phyloP scores from a whole-genome alignment of 2,113 vertebrate genomes.

The Micromys minutus region DNA sequence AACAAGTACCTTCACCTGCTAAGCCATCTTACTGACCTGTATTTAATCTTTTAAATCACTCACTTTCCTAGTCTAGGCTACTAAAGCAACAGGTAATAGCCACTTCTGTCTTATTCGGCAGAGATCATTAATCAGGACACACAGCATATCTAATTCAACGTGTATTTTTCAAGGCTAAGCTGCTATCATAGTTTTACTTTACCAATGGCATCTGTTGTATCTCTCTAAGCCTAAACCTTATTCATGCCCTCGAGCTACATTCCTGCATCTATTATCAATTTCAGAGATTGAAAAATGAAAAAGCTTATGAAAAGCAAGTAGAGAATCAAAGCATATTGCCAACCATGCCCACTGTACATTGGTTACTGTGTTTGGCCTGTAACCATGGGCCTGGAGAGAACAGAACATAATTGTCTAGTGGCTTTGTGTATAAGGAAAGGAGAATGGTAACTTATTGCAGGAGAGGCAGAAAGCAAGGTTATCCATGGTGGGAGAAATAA shows the following conservation, averaged over 20 bases:
- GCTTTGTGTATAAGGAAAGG: not conserved
- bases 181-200: conserved; percentile 33
- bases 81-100: not conserved
- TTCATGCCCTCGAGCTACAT: conserved; percentile 54
- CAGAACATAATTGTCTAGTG: conserved; percentile 20
- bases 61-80: not conserved
- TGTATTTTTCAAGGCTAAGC: conserved; percentile 50
- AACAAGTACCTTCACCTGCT: not conserved
- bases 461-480: not conserved
- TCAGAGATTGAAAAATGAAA: conserved; percentile 28
- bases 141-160: not conserved
- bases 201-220: conserved; percentile 28
- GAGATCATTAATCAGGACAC: not conserved
- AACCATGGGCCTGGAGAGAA: not conserved
- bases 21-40: too few relatives aligned
- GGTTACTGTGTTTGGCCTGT: not conserved
- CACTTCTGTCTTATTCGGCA: not conserved
- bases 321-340: not conserved
- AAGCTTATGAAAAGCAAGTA: conserved; percentile 44
- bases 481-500: conserved; percentile 30
- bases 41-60: conserved; percentile 38
- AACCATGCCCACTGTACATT: not conserved
- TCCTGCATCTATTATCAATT: conserved; percentile 26
- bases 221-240: conserved; percentile 4
- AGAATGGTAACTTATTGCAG: not conserved